Evolutionary conservation across 2,888 invertebrate species (phyloP).

Genomic region (Brachypalpus laphriformis): DNA sequence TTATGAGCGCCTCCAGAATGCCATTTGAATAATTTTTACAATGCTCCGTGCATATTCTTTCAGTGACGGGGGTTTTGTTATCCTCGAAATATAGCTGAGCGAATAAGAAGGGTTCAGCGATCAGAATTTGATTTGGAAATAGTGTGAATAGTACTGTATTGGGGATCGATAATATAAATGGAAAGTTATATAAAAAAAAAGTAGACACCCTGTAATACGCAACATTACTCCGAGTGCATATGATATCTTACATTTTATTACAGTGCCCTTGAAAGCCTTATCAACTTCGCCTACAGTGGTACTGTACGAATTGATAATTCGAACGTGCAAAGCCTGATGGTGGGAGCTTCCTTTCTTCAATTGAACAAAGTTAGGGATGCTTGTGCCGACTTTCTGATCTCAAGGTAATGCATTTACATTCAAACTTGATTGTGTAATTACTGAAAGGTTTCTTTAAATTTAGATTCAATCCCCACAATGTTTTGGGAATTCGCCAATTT

Average conservation of each 20-base stretch:
- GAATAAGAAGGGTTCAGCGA: no score
- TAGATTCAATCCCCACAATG: constrained; percentile 91
- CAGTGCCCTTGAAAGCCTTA: constrained; percentile 90
- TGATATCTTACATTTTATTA: constrained; percentile 70
- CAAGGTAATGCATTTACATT: constrained; percentile 83
- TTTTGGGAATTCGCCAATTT: constrained; percentile 90
- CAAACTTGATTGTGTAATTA: not conserved
- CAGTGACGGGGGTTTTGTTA: no score
- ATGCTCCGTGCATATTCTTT: no score
- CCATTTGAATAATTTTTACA: no score
- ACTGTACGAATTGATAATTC: constrained; percentile 89
- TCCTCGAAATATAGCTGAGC: no score
- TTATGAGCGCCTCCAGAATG: no score
- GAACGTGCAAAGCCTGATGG: constrained; percentile 93
- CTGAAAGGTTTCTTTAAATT: constrained; percentile 70
- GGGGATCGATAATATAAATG: no score
- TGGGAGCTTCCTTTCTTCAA: constrained; percentile 92
- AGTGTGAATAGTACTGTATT: no score
- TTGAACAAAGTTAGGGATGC: constrained; percentile 91
- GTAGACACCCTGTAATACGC: no score
- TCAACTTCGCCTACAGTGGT: constrained; percentile 94
- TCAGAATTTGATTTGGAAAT: no score
- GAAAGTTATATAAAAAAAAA: no score
- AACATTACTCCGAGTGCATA: no score
- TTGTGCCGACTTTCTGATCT: constrained; percentile 91